A percentile compares a stretch with the other conserved stretches of the same genome.
phyloP scores from a whole-genome alignment of 1,140 invertebrate species.

The Drosophila triauraria region DNA sequence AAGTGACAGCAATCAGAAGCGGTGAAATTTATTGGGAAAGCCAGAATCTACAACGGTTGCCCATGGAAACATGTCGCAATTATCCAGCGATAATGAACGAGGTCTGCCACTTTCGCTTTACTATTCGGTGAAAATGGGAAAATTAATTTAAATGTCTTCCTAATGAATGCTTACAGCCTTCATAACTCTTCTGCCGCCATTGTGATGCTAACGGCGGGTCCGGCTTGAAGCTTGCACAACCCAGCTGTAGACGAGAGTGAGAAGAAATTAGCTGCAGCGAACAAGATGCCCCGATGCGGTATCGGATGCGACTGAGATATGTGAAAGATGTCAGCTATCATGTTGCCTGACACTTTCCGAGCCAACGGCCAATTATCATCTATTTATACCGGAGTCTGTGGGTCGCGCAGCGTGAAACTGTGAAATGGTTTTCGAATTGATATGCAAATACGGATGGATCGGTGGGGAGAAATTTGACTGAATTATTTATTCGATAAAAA shows the following conservation, averaged over 20 bases:
- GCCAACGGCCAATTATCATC: constrained; percentile 35
- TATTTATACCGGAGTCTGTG: constrained; percentile 42
- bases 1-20: constrained; percentile 14
- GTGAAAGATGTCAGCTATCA: constrained; percentile 51
- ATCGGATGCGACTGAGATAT: constrained; percentile 17
- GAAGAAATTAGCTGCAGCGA: constrained; percentile 47
- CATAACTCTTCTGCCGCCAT: constrained; percentile 48
- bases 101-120: constrained; percentile 19
- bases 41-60: constrained; percentile 7
- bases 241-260: constrained; percentile 15
- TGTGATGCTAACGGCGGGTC: constrained; percentile 48
- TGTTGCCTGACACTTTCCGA: constrained; percentile 40
- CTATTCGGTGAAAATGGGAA: constrained; percentile 4
- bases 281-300: constrained; percentile 20
- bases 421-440: constrained; percentile 48
- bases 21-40: constrained; percentile 10
- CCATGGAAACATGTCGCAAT: constrained; percentile 12
- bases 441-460: constrained; percentile 41
- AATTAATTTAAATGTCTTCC: constrained; percentile 79
- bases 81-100: not conserved
- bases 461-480: constrained; percentile 37
- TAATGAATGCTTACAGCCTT: constrained; percentile 70
- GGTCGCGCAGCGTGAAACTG: constrained; percentile 46
- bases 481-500: constrained; percentile 43
- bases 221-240: constrained; percentile 43